These are phyloP conservation scores for Hemitrygon akajei DNA, from an alignment of 2,797 vertebrate species.

Conservation along the genomic window DNA sequence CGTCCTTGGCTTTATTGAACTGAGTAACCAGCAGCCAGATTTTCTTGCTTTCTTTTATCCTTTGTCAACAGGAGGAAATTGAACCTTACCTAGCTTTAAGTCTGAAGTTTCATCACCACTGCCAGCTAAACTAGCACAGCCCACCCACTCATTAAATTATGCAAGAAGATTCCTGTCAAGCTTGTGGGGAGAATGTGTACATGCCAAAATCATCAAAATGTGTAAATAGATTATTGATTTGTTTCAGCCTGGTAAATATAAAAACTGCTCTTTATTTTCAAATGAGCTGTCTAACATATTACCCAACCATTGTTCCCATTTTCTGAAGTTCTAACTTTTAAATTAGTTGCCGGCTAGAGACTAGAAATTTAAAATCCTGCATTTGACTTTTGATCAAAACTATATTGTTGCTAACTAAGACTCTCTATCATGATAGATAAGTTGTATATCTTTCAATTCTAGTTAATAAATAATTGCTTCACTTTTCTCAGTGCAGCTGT, in stretches of 20 bases:
- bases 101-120: background rate
- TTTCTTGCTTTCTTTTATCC: background rate
- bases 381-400: background rate
- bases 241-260: background rate
- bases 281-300: background rate
- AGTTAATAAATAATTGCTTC: no score
- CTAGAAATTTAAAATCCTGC: background rate
- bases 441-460: no score
- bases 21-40: background rate
- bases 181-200: background rate
- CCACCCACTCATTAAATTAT: background rate
- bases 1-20: background rate
- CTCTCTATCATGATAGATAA: no score
- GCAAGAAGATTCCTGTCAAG: background rate
- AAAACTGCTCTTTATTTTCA: background rate
- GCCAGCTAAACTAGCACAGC: background rate
- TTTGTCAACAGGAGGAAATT: background rate
- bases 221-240: background rate
- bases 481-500: no score
- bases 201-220: background rate
- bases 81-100: background rate
- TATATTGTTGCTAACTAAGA: no score
- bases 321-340: background rate
- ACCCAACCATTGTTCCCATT: background rate
- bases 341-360: background rate